Evolutionary conservation across 2,888 invertebrate species (phyloP), one percentile per base, ranked within the genome.

Genomic region (Chymomyza fuscimana): DNA sequence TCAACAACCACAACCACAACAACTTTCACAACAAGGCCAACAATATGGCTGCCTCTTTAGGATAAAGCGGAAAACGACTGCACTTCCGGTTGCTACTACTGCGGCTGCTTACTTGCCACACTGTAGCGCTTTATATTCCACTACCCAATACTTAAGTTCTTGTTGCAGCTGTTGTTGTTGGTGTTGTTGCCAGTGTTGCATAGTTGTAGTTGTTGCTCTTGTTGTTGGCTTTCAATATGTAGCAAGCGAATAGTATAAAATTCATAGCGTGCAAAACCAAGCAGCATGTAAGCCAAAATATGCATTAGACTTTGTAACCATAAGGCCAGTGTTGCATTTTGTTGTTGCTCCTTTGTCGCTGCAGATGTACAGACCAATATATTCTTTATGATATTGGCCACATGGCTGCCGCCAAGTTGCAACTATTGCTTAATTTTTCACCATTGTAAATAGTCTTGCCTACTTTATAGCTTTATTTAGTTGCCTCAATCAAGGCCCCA

Each of bases 41-140:
- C 67, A 67, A 62, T 76, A 77, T 86, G 83, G 78, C 76, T 77
- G 77, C 74, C 70, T 80, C 80, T 83, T 83, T 75, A 73, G 77
- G 69, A 76, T 6, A 85, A 75, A 82, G 71, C 76, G 85, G 81
- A 87, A 85, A 85, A 87, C 85, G 87, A 87, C 85, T 85, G 87
- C 85, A 83, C 87, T 85, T 82, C 87, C 85, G 85, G 19, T n/a
- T 54, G 52, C 52, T 10, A n/a, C n/a, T 54, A 19, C 19, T 19
- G 4, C 52, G 10, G 52, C 51, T 15, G 51, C 51, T 54, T 54
- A 5, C 52, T 19, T 22, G 25, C 25, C 25, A 12, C 58, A 19
- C 25, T 10, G 7, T 12, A 58, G 12, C 19, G 58, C 40, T 32
- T 46, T 46, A 36, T 61, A 32, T 59, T 3, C 22, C 61, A 36